phyloP scores from a whole-genome alignment of 2,113 vertebrate species.

The Empidonax alnorum region DNA sequence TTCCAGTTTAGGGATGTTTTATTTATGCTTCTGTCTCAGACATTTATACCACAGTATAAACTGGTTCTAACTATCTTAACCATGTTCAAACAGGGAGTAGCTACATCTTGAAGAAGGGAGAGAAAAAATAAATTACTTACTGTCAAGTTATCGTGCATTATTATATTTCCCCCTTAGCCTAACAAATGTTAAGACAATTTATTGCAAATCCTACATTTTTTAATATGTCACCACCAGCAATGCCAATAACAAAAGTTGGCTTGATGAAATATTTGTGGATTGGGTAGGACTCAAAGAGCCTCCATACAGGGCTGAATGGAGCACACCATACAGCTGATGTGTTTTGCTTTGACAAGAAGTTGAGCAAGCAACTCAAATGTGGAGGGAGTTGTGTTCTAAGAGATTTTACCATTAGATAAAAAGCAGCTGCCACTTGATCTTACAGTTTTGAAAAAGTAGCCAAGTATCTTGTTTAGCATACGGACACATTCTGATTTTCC shows the following conservation, averaged over 20 bases:
- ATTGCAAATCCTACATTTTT: neutral
- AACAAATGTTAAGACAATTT: neutral
- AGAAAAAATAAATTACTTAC: neutral
- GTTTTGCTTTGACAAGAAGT: neutral
- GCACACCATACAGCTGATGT: fast-evolving
- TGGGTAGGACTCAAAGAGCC: neutral
- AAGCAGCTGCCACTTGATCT: neutral
- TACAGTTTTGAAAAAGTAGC: neutral
- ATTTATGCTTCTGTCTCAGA: neutral
- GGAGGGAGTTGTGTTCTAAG: neutral
- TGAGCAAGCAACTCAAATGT: neutral
- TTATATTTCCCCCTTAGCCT: neutral
- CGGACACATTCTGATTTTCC: neutral
- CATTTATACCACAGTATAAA: neutral
- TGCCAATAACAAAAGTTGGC: neutral
- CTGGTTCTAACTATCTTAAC: neutral
- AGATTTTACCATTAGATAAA: neutral
- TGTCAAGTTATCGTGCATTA: neutral
- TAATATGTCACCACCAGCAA: neutral
- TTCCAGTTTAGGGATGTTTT: neutral
- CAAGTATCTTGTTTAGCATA: neutral
- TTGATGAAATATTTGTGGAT: neutral
- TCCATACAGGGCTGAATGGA: neutral
- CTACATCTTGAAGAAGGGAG: neutral
- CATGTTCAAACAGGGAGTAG: neutral